Percentiles rank a stretch among this genome's conserved stretches.
Evolutionary conservation across 1,140 invertebrate genomes (phyloP).

Genomic region (Zaprionus camerounensis): DNA sequence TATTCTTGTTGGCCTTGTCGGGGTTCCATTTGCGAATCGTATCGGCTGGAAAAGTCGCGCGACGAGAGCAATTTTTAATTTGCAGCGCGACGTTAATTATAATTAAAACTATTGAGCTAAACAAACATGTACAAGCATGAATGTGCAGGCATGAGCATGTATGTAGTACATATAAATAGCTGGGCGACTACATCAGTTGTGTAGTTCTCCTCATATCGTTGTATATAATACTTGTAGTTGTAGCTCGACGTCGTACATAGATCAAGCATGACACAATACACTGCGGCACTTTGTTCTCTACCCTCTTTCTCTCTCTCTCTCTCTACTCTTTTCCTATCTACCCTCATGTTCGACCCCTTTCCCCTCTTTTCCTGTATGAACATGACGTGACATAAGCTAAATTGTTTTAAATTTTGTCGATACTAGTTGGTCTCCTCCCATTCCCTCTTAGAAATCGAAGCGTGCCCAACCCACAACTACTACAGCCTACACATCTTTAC

Average conservation of each 20-base stretch:
- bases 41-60: slow-evolving; percentile 13
- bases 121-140: slow-evolving; percentile 38
- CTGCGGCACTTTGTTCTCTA: slow-evolving; percentile 52
- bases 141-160: slow-evolving; percentile 30
- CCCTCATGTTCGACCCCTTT: background rate
- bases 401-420: slow-evolving; percentile 79
- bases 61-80: slow-evolving; percentile 56
- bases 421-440: slow-evolving; percentile 36
- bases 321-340: background rate
- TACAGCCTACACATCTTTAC: background rate
- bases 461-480: slow-evolving; percentile 5
- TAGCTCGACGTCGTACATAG: slow-evolving; percentile 34
- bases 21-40: background rate
- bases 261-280: slow-evolving; percentile 76
- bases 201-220: slow-evolving; percentile 1
- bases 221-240: slow-evolving; percentile 19
- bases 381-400: slow-evolving; percentile 76
- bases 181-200: background rate
- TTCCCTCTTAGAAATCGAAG: slow-evolving; percentile 22
- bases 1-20: background rate
- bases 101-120: slow-evolving; percentile 79
- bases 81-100: slow-evolving; percentile 72
- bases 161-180: slow-evolving; percentile 26
- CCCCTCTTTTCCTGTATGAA: background rate
- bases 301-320: background rate